Percentiles rank a stretch among this genome's conserved stretches.
Conservation (phyloP, 53 echinoderm and acorn worm genomes). For the Paelopatides confundens region DNA sequence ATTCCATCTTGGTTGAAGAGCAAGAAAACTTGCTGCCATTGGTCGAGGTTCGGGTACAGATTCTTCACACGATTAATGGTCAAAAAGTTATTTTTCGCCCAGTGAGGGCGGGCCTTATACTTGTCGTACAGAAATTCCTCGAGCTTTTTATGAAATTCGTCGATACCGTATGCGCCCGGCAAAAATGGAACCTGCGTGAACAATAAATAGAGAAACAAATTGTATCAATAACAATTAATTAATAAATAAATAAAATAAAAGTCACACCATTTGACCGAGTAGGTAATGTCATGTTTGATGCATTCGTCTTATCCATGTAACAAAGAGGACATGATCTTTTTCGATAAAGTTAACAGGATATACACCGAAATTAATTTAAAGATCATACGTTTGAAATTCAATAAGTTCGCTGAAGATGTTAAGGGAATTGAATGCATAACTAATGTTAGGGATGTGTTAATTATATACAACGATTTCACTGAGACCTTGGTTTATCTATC, state of each 20-base stretch:
- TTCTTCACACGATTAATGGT: constrained; percentile 79
- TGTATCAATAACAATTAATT: too few species aligned
- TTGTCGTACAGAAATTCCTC: constrained; percentile 82
- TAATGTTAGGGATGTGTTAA: too few species aligned
- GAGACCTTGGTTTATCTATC: too few species aligned
- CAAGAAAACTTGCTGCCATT: constrained; percentile 83
- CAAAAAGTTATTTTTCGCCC: constrained; percentile 95
- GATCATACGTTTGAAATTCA: too few species aligned
- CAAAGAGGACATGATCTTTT: neutral
- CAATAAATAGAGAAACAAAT: neutral
- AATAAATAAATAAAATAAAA: too few species aligned
- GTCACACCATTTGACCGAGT: too few species aligned
- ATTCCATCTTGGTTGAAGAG: constrained; percentile 86
- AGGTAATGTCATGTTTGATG: neutral
- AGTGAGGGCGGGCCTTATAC: constrained; percentile 90
- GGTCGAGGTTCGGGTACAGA: constrained; percentile 84
- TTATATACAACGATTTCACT: too few species aligned
- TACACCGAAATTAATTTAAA: neutral
- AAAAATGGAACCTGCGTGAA: constrained; percentile 9
- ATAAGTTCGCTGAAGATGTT: too few species aligned
- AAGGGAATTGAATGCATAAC: too few species aligned
- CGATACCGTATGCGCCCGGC: constrained; percentile 89
- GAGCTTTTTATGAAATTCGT: constrained; percentile 88
- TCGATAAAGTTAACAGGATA: neutral
- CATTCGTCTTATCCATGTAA: neutral